Percentiles rank a stretch among this genome's conserved stretches.
These are phyloP conservation scores for Lingula anatina DNA, from an alignment of 2,888 invertebrate species.

Conservation along the genomic window DNA sequence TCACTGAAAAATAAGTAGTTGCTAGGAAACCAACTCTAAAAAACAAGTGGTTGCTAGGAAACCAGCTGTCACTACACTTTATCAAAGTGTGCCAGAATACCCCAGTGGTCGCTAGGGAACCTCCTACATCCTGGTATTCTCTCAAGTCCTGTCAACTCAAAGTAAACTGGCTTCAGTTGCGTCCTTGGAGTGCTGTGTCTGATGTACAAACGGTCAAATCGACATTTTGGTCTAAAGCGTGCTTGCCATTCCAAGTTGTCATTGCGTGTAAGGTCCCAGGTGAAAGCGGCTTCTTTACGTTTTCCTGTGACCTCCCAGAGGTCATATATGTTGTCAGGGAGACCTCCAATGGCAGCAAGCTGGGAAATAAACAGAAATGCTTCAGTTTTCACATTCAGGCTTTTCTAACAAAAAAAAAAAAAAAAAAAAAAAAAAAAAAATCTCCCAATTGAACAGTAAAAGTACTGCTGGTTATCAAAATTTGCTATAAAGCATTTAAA, in stretches of 20 bases:
- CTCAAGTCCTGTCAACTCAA: constrained; percentile 58
- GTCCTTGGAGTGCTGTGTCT: constrained; percentile 29
- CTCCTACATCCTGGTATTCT: constrained; percentile 53
- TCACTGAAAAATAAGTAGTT: no score
- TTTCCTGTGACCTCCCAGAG: constrained; percentile 58
- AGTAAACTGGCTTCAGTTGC: constrained; percentile 51
- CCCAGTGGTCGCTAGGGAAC: constrained; percentile 61
- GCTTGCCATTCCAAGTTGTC: constrained; percentile 54
- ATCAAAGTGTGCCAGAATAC: constrained; percentile 49
- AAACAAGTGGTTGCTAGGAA: no score
- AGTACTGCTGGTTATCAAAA: no score
- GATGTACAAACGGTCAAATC: constrained; percentile 59
- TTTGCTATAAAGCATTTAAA: no score
- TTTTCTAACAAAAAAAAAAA: no score
- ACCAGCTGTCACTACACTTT: no score
- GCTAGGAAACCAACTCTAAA: no score
- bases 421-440: no score
- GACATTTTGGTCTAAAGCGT: constrained; percentile 51
- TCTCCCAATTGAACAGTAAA: no score
- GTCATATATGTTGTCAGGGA: constrained; percentile 54
- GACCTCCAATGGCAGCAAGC: constrained; percentile 45
- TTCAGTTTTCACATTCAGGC: background rate
- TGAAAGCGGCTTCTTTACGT: constrained; percentile 56
- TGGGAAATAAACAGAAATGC: constrained; percentile 15
- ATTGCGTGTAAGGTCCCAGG: constrained; percentile 60